Conservation (phyloP, 2,113 vertebrate genomes). For the Xyliphius kryptos region DNA sequence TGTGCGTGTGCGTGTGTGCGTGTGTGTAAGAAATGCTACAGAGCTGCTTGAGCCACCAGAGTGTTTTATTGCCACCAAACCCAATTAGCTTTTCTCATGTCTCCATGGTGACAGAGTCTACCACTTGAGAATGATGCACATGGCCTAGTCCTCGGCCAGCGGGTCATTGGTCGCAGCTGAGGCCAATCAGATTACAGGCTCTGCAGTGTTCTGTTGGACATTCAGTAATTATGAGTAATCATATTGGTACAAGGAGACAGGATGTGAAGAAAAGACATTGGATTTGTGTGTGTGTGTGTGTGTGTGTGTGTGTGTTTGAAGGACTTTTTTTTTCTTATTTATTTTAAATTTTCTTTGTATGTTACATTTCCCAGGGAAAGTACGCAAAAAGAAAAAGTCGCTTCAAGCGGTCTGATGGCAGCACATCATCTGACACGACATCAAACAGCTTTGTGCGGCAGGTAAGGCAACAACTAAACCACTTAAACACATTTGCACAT, state of each 20-base stretch:
- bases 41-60: constrained; percentile 35
- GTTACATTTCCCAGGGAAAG: constrained; percentile 69
- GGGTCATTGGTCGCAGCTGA: constrained; percentile 52
- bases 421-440: constrained; percentile 95
- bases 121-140: constrained; percentile 55
- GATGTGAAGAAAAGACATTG: constrained; percentile 5
- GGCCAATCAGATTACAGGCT: constrained; percentile 63
- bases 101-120: constrained; percentile 59
- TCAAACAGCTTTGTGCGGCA: constrained; percentile 96
- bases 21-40: constrained; percentile 21
- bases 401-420: constrained; percentile 91
- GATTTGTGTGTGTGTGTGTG: constrained; percentile 1
- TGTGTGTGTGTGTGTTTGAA: neutral
- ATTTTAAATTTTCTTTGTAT: neutral
- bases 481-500: neutral
- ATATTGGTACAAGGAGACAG: constrained; percentile 32
- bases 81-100: constrained; percentile 61
- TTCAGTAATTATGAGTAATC: constrained; percentile 55
- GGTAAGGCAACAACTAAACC: constrained; percentile 61
- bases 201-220: constrained; percentile 48
- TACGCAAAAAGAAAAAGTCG: constrained; percentile 89
- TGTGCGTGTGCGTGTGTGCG: constrained; percentile 16
- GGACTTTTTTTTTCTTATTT: neutral
- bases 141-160: constrained; percentile 53
- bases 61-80: constrained; percentile 57